phyloP scores from a whole-genome alignment of 2,113 vertebrate species.

The Meleagris gallopavo region DNA sequence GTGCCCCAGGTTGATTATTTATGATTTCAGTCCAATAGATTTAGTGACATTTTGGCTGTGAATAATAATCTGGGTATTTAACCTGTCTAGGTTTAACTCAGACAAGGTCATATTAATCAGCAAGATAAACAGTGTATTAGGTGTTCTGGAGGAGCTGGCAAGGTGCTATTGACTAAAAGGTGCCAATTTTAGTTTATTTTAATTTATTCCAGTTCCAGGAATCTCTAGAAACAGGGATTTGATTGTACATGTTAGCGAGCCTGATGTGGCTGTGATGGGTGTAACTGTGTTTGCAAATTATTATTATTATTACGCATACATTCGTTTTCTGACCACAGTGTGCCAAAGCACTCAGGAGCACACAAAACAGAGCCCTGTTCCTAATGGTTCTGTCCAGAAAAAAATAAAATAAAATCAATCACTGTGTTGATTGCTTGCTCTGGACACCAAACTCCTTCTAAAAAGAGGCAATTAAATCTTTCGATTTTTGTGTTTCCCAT shows the following conservation, averaged over 20 bases:
- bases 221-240: not conserved
- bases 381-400: not conserved
- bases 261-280: not conserved
- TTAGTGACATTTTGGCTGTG: not conserved
- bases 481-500: slow-evolving; percentile 26
- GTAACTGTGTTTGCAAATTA: not conserved
- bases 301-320: not conserved
- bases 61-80: not conserved
- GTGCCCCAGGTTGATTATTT: not conserved
- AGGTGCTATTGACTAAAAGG: not conserved
- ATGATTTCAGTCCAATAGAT: not conserved
- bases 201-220: not conserved
- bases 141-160: fast-evolving
- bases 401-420: not conserved
- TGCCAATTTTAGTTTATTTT: not conserved
- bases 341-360: not conserved
- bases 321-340: not conserved
- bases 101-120: not conserved
- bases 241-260: not conserved
- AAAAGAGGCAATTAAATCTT: slow-evolving; percentile 37
- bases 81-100: not conserved
- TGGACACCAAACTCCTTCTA: not conserved
- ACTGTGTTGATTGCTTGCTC: not conserved
- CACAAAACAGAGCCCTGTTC: fast-evolving
- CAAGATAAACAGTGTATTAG: not conserved